Evolutionary conservation across 1,140 invertebrate genomes (phyloP), one percentile per base, ranked within the genome.

Genomic region (Tetraneura akinire): DNA sequence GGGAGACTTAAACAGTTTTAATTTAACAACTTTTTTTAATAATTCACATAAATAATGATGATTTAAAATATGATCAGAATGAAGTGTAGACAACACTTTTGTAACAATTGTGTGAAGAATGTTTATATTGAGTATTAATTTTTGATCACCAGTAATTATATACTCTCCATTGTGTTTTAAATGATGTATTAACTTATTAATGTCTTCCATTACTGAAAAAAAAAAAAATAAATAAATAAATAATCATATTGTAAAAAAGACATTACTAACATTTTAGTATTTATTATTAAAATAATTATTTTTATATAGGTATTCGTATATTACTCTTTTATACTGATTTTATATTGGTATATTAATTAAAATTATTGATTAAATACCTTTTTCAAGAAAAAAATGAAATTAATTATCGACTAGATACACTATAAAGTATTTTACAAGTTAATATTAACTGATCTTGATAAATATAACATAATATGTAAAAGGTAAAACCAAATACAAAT

Each of bases 31-130:
- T 60, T 78, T 78, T 62, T 78, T 78, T n/a, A 78, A 8, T 13
- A 78, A 26, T 60, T 78, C 74, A 26, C 55, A 78, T 60, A 78
- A 78, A 18, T 78, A 78, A 13, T 78, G 74, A 60, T 78, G 74
- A 62, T 78, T 78, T 78, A 78, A 26, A 78, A 45, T 78, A 78
- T 60, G 74, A 47, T 78, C 53, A 18, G 57, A 26, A 8, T 78
- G 74, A 1, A 78, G 53, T 11, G 74, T 29, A 13, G 74, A 18
- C 21, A 78, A 62, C 23, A 78, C 55, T 78, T 21, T 45, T 18
- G 74, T 78, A n/a, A 11, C 47, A 51, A 78, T 78, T 9, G 55
- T 78, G 0, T 60, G 49, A 9, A 78, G 74, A 45, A 60, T 18
- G n/a, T 60, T 37, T 16, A 21, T 62, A 26, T 62, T 47, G 21